A percentile compares a stretch with the other conserved stretches of the same genome.
phyloP scores from a whole-genome alignment of 2,113 vertebrate genomes.

The Psittacula cyanocephala region DNA sequence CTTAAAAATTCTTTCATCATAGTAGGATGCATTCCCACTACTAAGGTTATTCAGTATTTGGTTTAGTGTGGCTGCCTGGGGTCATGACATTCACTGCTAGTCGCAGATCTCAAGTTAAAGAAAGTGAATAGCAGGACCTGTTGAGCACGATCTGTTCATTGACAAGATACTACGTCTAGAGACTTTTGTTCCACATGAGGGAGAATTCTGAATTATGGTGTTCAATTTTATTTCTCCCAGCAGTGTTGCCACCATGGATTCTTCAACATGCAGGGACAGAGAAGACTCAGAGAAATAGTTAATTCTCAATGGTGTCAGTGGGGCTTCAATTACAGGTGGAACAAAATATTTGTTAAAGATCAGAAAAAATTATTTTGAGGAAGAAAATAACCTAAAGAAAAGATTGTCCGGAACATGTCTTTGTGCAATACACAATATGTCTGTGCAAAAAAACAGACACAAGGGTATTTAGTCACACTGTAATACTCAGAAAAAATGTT shows the following conservation, averaged over 20 bases:
- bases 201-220: background rate
- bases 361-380: background rate
- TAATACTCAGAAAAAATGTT: background rate
- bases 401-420: background rate
- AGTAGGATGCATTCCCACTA: background rate
- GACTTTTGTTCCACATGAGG: rapidly evolving
- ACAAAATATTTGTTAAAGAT: background rate
- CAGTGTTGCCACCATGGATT: background rate
- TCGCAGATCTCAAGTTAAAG: background rate
- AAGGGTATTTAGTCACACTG: background rate
- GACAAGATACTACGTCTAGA: background rate
- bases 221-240: background rate
- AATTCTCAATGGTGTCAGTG: background rate
- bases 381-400: background rate
- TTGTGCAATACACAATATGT: too few species aligned
- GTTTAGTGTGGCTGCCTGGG: background rate
- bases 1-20: background rate
- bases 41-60: background rate
- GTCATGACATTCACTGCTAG: background rate
- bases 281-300: background rate
- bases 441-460: background rate
- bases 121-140: background rate
- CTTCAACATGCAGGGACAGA: background rate
- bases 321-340: background rate
- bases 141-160: background rate